Evolutionary conservation across 2,797 vertebrate genomes (phyloP).

Genomic region (Sebastes miniatus): DNA sequence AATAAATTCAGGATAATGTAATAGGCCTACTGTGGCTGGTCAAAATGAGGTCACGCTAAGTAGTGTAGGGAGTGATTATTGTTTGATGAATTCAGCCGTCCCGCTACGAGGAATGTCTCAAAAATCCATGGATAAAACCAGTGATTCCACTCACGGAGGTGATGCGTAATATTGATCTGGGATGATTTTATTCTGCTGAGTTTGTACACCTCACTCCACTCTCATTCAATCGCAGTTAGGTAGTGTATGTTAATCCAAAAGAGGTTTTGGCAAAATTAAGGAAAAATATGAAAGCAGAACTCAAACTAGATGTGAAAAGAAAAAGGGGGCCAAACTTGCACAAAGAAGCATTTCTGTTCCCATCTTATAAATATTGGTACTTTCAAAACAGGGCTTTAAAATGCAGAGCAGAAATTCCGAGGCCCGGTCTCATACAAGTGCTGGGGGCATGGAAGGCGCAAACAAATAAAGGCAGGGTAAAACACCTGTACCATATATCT

Average conservation of each 20-base stretch:
- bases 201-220: neutral
- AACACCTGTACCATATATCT: neutral
- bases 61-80: neutral
- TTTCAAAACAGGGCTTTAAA: neutral
- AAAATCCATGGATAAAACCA: neutral
- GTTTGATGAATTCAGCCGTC: neutral
- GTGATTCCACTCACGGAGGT: neutral
- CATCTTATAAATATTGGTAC: neutral
- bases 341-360: neutral
- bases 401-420: neutral
- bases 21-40: neutral
- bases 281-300: neutral
- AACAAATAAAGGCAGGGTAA: neutral
- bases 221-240: neutral
- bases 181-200: neutral
- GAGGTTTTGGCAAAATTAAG: neutral
- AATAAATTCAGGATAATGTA: slow-evolving; percentile 1
- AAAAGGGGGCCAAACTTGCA: neutral
- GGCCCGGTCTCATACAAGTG: neutral
- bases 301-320: neutral
- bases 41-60: neutral
- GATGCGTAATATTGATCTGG: neutral
- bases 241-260: neutral
- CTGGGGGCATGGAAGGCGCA: neutral
- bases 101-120: neutral